phyloP scores from a whole-genome alignment of 2,797 vertebrate genomes.

The Typhlichthys subterraneus region DNA sequence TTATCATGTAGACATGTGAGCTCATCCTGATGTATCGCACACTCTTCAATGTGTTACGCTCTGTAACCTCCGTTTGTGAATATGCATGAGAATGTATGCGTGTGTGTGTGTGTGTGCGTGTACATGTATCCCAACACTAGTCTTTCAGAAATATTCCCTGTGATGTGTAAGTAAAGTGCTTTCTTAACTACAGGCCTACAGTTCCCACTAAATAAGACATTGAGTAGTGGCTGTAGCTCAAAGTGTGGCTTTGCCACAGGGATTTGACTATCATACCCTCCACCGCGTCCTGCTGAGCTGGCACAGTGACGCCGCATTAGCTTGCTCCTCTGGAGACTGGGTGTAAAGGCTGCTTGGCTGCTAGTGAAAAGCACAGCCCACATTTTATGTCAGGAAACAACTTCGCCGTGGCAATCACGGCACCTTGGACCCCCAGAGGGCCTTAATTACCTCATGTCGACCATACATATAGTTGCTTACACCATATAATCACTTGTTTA shows the following conservation, averaged over 20 bases:
- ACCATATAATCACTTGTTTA: constrained; percentile 5
- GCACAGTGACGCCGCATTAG: constrained; percentile 39
- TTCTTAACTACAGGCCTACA: constrained; percentile 31
- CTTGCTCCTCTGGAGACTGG: constrained; percentile 40
- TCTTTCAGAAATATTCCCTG: constrained; percentile 18
- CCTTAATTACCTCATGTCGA: constrained; percentile 13
- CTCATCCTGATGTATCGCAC: neutral
- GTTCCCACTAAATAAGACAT: constrained; percentile 22
- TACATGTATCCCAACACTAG: neutral
- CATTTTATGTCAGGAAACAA: constrained; percentile 9
- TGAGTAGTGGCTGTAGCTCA: neutral
- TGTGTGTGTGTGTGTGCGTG: neutral
- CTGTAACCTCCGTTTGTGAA: neutral
- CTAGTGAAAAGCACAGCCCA: constrained; percentile 21
- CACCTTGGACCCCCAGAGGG: constrained; percentile 16
- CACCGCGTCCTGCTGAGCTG: constrained; percentile 34
- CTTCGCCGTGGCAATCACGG: constrained; percentile 1
- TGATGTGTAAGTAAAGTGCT: constrained; percentile 37
- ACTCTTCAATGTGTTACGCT: neutral
- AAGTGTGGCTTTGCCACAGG: constrained; percentile 5
- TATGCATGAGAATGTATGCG: neutral
- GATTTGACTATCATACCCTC: constrained; percentile 39
- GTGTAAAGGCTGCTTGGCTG: constrained; percentile 22
- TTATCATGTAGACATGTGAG: neutral
- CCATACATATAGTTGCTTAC: constrained; percentile 3